phyloP scores from a whole-genome alignment of 1,140 invertebrate genomes.

The Trichoplusia ni region DNA sequence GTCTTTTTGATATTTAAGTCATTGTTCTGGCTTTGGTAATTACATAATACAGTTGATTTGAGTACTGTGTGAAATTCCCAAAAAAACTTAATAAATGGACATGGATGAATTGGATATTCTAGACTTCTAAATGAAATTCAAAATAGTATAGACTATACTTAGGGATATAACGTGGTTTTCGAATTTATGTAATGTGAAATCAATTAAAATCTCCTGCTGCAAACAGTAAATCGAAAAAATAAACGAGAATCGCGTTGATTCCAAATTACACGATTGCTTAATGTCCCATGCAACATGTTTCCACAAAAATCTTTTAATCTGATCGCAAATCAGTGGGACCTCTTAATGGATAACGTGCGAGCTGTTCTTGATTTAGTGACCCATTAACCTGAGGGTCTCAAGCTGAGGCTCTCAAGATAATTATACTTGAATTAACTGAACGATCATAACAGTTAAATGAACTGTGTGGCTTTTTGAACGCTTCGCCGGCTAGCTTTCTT shows the following conservation, averaged over 20 bases:
- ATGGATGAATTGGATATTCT: too few relatives aligned
- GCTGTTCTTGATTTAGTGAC: slow-evolving; percentile 12
- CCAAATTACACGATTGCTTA: not conserved
- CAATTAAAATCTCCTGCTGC: too few relatives aligned
- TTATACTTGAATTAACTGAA: slow-evolving; percentile 11
- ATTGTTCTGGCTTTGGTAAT: too few relatives aligned
- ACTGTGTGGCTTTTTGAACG: not conserved
- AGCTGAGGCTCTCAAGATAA: not conserved
- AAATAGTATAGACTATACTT: too few relatives aligned
- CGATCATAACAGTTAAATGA: not conserved
- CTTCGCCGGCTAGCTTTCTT: not conserved
- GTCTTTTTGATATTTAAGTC: too few relatives aligned
- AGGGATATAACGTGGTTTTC: too few relatives aligned
- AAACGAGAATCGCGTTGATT: not conserved
- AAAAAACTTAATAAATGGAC: too few relatives aligned
- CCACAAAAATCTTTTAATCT: not conserved
- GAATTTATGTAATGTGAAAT: too few relatives aligned
- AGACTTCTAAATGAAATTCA: too few relatives aligned
- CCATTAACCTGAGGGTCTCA: slow-evolving; percentile 6
- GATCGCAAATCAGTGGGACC: slow-evolving; percentile 3
- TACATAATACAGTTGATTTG: too few relatives aligned
- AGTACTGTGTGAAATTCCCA: too few relatives aligned
- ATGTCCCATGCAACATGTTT: not conserved
- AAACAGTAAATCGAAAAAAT: not conserved
- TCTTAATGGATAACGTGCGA: not conserved